Evolutionary conservation across 2,113 vertebrate species (phyloP), one percentile per base, ranked within the genome.

Genomic region (human (Homo sapiens)): DNA sequence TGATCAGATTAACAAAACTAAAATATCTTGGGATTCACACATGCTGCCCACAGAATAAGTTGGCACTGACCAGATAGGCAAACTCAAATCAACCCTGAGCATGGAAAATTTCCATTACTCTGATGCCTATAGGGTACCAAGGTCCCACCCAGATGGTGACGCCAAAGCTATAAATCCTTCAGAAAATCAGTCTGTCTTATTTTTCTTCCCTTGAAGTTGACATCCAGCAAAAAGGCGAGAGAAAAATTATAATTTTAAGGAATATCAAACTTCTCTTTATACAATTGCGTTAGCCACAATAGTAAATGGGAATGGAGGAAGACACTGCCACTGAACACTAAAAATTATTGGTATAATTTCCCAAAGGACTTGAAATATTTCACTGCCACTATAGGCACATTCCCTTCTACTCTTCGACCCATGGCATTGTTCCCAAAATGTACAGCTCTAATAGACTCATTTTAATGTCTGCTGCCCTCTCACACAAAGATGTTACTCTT

Each of bases 1-100:
- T 98, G 98, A 98, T 98, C 98, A 98, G 98, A 98, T 98, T 97
- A 98, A 98, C 98, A 98, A 95, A 98, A 93, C 96, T 96, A 97
- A 97, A 98, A 98, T 98, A 97, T 98, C 98, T 97, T 96, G 98
- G 98, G 98, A 98, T 96, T 90, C 94, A 97, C 98, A 98, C 98
- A 98, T 98, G 96, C 98, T 99, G 98, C 98, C 98, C 97, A 97
- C 97, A 95, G 90, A 98, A 93, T 48, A 96, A 97, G 68, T 96
- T 97, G 98, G 97, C 23, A 0, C 97, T 98, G 97, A 85, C 95
- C 97, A 98, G 93, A 97, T 82, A 98, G 98, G 90, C 93, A 98
- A 96, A 95, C 95, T 92, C 61, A 96, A 95, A 80, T 4, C 93
- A 97, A 94, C 90, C 4, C 38, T 2, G 52, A 93, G 79, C 83